Conservation (phyloP, 2,888 invertebrate genomes). For the Opisthograptis luteolata region DNA sequence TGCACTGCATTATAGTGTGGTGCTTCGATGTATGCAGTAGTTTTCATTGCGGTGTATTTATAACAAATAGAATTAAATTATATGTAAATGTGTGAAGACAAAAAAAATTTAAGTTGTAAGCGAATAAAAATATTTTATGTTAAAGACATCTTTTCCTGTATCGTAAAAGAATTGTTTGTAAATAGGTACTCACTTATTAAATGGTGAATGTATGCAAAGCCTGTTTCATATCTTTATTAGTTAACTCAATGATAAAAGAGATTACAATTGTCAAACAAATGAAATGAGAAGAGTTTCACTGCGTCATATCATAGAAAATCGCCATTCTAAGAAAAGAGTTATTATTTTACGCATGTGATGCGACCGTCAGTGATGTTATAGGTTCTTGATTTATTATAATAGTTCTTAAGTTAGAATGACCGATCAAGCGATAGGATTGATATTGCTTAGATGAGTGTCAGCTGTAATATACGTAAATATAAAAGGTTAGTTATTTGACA, state of each 20-base stretch:
- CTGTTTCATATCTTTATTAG: constrained; percentile 21
- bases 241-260: constrained; percentile 26
- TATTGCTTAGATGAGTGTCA: too few species aligned
- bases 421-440: too few species aligned
- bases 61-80: not conserved
- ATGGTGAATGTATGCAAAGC: constrained; percentile 1
- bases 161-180: not conserved
- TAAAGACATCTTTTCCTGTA: not conserved
- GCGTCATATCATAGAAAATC: constrained; percentile 3
- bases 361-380: not conserved
- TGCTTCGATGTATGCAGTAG: too few species aligned
- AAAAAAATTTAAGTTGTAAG: not conserved
- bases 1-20: too few species aligned
- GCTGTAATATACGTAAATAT: too few species aligned
- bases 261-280: constrained; percentile 38
- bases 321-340: constrained; percentile 4
- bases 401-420: too few species aligned
- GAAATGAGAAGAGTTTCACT: constrained; percentile 20
- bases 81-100: not conserved
- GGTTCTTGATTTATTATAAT: too few species aligned
- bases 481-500: too few species aligned
- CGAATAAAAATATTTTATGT: not conserved
- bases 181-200: not conserved
- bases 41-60: too few species aligned
- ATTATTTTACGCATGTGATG: not conserved